Base-by-base conservation (phyloP, 2,888 invertebrate genomes). In the Xanthia icteritia region DNA sequence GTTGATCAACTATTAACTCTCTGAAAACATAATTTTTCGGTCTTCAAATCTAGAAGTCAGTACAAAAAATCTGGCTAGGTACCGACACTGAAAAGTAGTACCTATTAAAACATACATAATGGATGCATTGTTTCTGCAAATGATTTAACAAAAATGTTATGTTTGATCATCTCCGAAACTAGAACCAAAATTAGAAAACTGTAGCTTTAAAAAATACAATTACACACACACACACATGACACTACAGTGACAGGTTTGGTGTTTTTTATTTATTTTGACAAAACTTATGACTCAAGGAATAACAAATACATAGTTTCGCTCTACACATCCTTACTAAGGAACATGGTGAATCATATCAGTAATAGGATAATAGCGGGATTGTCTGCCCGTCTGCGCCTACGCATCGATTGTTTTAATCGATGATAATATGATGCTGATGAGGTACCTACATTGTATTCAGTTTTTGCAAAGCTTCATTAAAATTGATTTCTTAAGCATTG, bases 351-450 rank as follows among this genome's bases (percentile, higher is more conserved):
- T 88, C 87, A 88, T 75, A 61, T 9, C 27, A 27, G 17, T 86
- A 81, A 88, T 80, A 81, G 77, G 86, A 87, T 84, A 81, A 86
- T 86, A 54, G 80, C 75, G 39, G 84, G 76, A 69, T 73, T 71
- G 67, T 61, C 71, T 76, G 76, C 72, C 61, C n/a, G 61, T 73
- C 76, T 75, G 81, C 79, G 79, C 86, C 88, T 81, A 87, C 87
- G 81, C 81, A 60, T 67, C 73, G 75, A 80, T 78, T 83, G 81
- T 79, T 82, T 72, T 73, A 77, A 81, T 72, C 64, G 69, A 67
- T 80, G 60, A 36, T 77, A 54, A 42, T 72, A 72, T 42, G 58
- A 58, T 72, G 51, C 27, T 81, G 69, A 76, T 72, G 80, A 61
- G 61, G 36, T 45, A 36, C 31, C 17, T 56, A 17, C 61, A 72